Base-by-base conservation (phyloP, 2,113 vertebrate genomes). In the Syngnathus floridae region DNA sequence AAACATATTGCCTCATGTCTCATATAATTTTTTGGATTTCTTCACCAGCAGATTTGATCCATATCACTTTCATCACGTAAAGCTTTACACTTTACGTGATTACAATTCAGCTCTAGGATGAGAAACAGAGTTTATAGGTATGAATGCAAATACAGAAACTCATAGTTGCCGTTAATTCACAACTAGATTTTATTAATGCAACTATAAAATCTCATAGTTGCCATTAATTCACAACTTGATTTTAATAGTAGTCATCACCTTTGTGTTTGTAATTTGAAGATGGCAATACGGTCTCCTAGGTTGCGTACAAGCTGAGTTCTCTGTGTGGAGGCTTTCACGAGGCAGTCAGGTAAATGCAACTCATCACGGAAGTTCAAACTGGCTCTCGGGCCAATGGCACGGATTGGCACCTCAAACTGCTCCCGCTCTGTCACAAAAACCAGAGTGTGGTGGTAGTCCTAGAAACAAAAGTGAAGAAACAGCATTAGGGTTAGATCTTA, bases 391-490 rank as follows among this genome's bases (percentile, higher is more conserved):
- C 90, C 92, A n/a, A 92, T 86, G 1, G 91, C 93, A 17, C 62
- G 84, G 57, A 98, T 71, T 0, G 92, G 92, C 59, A 99, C 88
- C 52, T 92, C 64, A 54, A 94, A 92, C 61, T 87, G 88, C 49
- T 94, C 93, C 76, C 90, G 89, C 67, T 91, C 92, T 0, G 91
- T 95, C 63, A 90, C 82, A 73, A 87, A 95, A 56, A 90, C 76
- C 69, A 98, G 60, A 46, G 83, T 82, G 67, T 93, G 90, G 62
- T 87, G 66, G 11, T 96, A 96, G 82, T 98, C 93, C 95, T 98
- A 64, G 17, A 10, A 56, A 43, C n/a, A 55, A 41, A 64, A 38
- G 8, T 37, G 8, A 38, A 38, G 7, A 37, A 36, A 1, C 26
- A 31, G 3, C 9, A 7, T 41, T 19, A 31, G 26, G 26, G 31